Percentiles rank a stretch among this genome's conserved stretches.
Conservation (phyloP, 2,797 vertebrate species). For the Glyptemys insculpta region DNA sequence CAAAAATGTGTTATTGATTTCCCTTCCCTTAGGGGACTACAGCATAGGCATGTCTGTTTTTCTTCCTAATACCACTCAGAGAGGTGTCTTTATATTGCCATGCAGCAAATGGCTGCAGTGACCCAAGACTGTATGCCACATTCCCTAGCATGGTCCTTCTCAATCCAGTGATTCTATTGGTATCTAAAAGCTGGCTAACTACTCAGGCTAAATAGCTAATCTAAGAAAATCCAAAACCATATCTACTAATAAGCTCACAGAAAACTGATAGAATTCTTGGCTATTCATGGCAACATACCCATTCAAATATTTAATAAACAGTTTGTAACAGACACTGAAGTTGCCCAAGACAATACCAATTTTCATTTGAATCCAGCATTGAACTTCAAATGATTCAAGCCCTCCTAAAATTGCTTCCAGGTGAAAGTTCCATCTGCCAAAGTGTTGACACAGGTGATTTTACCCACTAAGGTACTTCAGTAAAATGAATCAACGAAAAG, state of each 20-base stretch:
- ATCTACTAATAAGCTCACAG: neutral
- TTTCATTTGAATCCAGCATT: neutral
- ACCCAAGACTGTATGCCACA: neutral
- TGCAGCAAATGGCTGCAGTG: neutral
- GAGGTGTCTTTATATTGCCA: neutral
- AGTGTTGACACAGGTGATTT: neutral
- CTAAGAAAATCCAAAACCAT: neutral
- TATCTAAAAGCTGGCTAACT: neutral
- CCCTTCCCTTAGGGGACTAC: constrained; percentile 6
- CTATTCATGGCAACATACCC: neutral
- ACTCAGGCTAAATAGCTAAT: neutral
- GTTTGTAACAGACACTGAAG: neutral
- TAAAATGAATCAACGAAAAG: neutral
- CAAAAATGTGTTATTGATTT: constrained; percentile 31
- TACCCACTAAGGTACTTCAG: neutral
- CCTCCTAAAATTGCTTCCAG: neutral
- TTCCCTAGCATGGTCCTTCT: neutral
- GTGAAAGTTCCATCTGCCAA: neutral
- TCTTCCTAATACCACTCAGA: constrained; percentile 7
- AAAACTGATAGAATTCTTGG: neutral
- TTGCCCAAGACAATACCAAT: neutral
- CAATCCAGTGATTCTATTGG: neutral
- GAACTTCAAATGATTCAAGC: neutral
- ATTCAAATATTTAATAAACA: neutral
- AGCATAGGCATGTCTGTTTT: constrained; percentile 4